Base-by-base conservation (phyloP, 92 coral and sea anemone species). In the Palythoa grandiflora region DNA sequence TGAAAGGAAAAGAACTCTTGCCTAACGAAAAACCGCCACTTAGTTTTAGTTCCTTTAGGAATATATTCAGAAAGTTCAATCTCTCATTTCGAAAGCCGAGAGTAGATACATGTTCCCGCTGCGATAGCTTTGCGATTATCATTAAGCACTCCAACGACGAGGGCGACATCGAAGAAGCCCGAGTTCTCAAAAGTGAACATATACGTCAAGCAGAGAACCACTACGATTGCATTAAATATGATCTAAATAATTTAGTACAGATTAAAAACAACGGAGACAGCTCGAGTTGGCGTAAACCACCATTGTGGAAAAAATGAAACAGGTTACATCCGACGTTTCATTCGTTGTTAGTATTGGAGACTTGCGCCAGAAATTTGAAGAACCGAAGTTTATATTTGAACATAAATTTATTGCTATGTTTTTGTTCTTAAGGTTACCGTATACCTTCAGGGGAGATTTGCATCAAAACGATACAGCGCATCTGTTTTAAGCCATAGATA, bases 191-290 rank as follows among this genome's bases (percentile, higher is more conserved):
- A 85, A 19, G 80, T 53, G 89, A 85, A 48, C 88, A 85, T 71
- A 16, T 85, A 16, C 65, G 70, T 20, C 60, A 85, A 71, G 19
- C 89, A 73, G 71, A 85, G 21, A 17, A 72, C 55, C 89, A 85
- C 81, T 85, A 85, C 70, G 89, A 74, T 55, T 85, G 89, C 81
- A 85, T 85, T n/a, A 85, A 73, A 60, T 85, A 85, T 85, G 81
- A 85, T 85, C 89, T 72, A 39, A 85, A 73, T 15, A 52, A 54
- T 5, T 78, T 72, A 39, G 47, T 57, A 15, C 28, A 28, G 74
- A 50, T 48, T 35, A 85, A 85, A 73, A 85, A 85, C 73, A 52
- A 84, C 53, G 50, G 47, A 19, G 61, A 19, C 48, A 50, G 51
- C 54, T 50, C 55, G 75, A 51, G 54, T 52, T 83, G 87, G 87